These are phyloP conservation scores for Oxystoma pomonae DNA, from an alignment of 2,888 invertebrate genomes.

Conservation along the genomic window DNA sequence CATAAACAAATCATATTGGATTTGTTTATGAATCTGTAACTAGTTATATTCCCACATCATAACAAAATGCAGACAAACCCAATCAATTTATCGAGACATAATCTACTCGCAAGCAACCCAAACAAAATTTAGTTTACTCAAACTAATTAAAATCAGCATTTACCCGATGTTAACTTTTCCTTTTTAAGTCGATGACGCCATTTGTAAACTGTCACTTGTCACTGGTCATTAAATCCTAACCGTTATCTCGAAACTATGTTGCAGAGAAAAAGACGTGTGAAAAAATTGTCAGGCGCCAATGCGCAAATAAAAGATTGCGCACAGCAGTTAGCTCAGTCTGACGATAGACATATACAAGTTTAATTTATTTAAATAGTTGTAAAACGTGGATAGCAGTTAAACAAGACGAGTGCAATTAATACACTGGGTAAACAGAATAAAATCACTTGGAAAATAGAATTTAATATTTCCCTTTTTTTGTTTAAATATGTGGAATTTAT, in stretches of 20 bases:
- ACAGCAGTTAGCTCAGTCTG: neutral
- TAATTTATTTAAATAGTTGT: neutral
- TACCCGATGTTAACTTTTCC: neutral
- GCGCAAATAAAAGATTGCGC: slow-evolving; percentile 12
- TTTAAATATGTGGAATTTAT: too few species aligned
- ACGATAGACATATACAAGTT: neutral
- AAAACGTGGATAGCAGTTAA: neutral
- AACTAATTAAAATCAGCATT: neutral
- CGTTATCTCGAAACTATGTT: neutral
- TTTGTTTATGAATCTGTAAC: too few species aligned
- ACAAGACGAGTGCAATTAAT: neutral
- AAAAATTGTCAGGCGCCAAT: slow-evolving; percentile 17
- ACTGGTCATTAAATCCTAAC: slow-evolving; percentile 3
- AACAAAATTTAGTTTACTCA: neutral
- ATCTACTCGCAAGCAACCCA: neutral
- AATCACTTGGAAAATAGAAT: neutral
- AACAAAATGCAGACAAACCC: neutral
- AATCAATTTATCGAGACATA: neutral
- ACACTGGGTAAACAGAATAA: neutral
- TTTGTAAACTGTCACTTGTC: slow-evolving; percentile 4
- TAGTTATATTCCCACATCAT: neutral
- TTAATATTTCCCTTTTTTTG: too few species aligned
- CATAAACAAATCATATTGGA: too few species aligned
- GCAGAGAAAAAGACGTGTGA: neutral
- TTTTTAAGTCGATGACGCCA: neutral